Evolutionary conservation across 2,113 vertebrate species (phyloP).

Genomic region (Heptranchias perlo): DNA sequence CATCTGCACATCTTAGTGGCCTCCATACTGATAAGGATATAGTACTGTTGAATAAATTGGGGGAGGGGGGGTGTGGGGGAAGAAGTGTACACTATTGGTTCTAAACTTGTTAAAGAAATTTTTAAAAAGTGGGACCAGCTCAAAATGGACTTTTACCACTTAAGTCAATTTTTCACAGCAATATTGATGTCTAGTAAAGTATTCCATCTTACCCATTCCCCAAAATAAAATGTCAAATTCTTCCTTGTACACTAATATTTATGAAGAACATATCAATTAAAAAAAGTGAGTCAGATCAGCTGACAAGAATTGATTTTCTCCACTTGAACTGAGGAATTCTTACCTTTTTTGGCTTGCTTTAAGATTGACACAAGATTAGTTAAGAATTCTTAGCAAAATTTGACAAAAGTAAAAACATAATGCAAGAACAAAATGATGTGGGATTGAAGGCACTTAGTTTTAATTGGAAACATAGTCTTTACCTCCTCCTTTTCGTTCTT

Average conservation of each 20-base stretch:
- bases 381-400: neutral
- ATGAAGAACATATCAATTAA: too few species aligned
- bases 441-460: neutral
- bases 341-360: neutral
- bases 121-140: neutral
- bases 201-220: neutral
- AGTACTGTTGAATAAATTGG: too few species aligned
- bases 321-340: neutral
- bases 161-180: neutral
- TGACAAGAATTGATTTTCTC: neutral
- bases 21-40: too few species aligned
- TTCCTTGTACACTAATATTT: neutral
- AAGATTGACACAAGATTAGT: neutral
- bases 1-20: too few species aligned
- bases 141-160: neutral
- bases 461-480: slow-evolving; percentile 44
- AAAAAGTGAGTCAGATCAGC: neutral
- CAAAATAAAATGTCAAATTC: neutral
- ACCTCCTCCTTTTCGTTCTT: slow-evolving; percentile 97
- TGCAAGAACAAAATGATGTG: neutral
- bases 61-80: too few species aligned
- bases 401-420: neutral
- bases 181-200: neutral
- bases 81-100: too few species aligned
- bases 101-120: too few species aligned